Percentiles rank a stretch among this genome's conserved stretches.
Conservation (phyloP, 2,113 vertebrate species). For the Lipophrys pholis region DNA sequence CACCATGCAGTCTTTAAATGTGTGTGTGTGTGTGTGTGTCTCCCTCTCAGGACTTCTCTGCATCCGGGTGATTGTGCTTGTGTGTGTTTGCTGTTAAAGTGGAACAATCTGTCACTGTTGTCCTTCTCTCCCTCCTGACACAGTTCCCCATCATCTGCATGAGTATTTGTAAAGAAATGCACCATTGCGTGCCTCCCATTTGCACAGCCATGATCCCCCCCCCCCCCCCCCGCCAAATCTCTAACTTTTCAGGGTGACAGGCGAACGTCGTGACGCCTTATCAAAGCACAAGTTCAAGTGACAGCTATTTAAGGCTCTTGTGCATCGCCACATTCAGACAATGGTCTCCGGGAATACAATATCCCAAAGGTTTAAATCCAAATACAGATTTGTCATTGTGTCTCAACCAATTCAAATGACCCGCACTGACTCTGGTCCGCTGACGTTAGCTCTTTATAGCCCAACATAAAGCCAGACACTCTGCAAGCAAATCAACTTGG, state of each 20-base stretch:
- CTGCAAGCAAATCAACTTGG: constrained; percentile 48
- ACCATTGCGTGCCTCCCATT: constrained; percentile 38
- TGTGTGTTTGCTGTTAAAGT: constrained; percentile 33
- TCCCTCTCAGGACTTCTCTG: constrained; percentile 4
- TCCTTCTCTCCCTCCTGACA: constrained; percentile 32
- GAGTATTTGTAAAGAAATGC: constrained; percentile 34
- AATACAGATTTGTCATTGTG: constrained; percentile 5
- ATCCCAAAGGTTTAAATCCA: neutral
- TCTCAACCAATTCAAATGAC: constrained; percentile 10
- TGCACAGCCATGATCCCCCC: constrained; percentile 23
- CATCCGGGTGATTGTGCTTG: neutral
- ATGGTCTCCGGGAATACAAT: neutral
- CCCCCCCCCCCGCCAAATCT: constrained; percentile 14
- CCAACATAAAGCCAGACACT: constrained; percentile 39
- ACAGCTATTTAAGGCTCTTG: constrained; percentile 21
- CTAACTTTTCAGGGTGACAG: constrained; percentile 21
- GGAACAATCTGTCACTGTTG: constrained; percentile 57
- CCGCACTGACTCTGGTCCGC: constrained; percentile 17
- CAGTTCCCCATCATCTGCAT: constrained; percentile 33
- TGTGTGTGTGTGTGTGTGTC: constrained; percentile 21
- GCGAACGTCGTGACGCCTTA: neutral
- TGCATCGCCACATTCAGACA: neutral
- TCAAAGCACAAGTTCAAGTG: constrained; percentile 13
- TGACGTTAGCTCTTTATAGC: constrained; percentile 55
- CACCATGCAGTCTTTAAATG: constrained; percentile 45